phyloP scores from a whole-genome alignment of 1,140 invertebrate species.

The Dysdera silvatica region DNA sequence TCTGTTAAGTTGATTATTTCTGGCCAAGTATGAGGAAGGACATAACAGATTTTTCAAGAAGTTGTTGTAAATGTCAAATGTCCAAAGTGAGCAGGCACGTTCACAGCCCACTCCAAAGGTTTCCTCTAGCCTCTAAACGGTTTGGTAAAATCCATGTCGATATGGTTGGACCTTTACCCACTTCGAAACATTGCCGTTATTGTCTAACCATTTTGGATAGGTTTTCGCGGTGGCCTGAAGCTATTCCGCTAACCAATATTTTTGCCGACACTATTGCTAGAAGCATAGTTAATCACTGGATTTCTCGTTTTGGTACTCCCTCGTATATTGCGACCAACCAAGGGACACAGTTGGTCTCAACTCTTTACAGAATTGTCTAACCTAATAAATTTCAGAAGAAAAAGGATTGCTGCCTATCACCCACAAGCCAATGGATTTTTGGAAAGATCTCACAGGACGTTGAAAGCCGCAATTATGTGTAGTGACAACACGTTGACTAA shows the following conservation, averaged over 20 bases:
- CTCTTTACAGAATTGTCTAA: conserved; percentile 15
- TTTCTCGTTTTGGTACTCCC: conserved; percentile 40
- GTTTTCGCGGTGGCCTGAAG: conserved; percentile 3
- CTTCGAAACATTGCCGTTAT: background rate
- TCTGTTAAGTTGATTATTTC: conserved; percentile 8
- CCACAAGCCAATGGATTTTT: conserved; percentile 37
- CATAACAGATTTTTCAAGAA: no score
- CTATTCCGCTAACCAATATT: conserved; percentile 33
- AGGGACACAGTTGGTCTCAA: conserved; percentile 42
- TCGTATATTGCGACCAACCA: conserved; percentile 43
- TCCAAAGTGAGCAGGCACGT: conserved; percentile 4
- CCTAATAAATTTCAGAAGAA: conserved; percentile 30
- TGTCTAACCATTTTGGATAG: conserved; percentile 1
- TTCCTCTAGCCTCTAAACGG: background rate
- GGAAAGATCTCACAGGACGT: conserved; percentile 33
- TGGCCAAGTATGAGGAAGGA: background rate
- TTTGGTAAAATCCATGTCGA: conserved; percentile 6
- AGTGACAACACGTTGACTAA: no score
- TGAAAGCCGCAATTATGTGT: conserved; percentile 28
- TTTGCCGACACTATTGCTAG: no score
- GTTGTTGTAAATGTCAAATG: background rate
- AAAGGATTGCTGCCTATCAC: conserved; percentile 32
- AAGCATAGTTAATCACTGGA: no score
- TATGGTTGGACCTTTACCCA: background rate
- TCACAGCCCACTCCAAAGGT: background rate